Base-by-base conservation (phyloP, 2,888 invertebrate genomes). In the Nudaria mundana region DNA sequence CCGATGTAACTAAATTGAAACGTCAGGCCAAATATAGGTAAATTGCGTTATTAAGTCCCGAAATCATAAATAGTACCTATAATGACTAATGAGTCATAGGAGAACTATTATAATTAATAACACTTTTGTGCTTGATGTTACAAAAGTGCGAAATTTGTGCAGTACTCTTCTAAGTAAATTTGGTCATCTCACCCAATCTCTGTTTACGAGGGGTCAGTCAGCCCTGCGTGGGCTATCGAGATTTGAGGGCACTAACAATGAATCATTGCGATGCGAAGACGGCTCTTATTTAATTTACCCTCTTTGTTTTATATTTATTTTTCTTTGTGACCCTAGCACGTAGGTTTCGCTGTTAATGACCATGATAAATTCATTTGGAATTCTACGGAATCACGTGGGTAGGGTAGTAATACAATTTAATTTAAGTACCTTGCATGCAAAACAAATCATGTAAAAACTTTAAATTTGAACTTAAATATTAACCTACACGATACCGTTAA, bases 101-200 rank as follows among this genome's bases (percentile, higher is more conserved):
- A 3, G 18, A 18, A 18, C 5, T 5, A 15, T 3, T 12, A 30
- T 6, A 8, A 43, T 29, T 34, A 16, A 4, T 12, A 38, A 42
- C 35, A 39, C 39, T 41, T 56, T 30, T 57, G 44, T 43, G 2
- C 12, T 4, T 33, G 57, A 72, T 43, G 58, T 66, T 82, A 78
- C 74, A 30, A 12, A 46, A 64, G 68, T 70, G 67, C 63, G 61
- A 68, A 76, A 71, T 72, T 75, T 75, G 70, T 72, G 72, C 75
- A 74, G 71, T 64, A 56, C 67, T 74, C 69, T 79, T 84, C 81
- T 85, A 86, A 87, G 86, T 86, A 86, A 87, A 86, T 87, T 86
- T 86, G 87, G 83, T 74, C 85, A 84, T 86, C 84, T 76, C 82
- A 64, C 72, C 78, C 82, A 81, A 80, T 78, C 79, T 74, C 64